Conservation (phyloP, 1,140 invertebrate genomes). For the Phymorhynchus buccinoides region DNA sequence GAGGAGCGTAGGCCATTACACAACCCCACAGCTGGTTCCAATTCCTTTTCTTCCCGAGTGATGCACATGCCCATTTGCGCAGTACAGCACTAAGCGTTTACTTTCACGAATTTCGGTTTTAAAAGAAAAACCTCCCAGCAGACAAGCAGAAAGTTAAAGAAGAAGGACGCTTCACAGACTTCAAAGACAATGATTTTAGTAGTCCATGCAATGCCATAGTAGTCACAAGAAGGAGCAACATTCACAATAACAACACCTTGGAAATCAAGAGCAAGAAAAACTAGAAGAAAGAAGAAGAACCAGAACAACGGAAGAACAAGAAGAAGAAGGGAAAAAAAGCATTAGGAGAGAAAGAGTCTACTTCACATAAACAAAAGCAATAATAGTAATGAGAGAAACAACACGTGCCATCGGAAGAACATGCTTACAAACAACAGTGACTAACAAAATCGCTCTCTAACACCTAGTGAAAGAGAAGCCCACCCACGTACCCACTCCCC, state of each 20-base stretch:
- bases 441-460: neutral
- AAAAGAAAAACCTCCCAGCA: conserved; percentile 2
- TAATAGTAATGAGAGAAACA: neutral
- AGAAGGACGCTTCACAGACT: conserved; percentile 22
- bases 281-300: neutral
- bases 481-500: neutral
- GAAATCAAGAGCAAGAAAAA: neutral
- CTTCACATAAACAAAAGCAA: neutral
- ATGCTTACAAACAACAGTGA: neutral
- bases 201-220: neutral
- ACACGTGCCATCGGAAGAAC: neutral
- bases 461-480: neutral
- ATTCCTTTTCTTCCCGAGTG: too few relatives aligned
- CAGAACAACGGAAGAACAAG: neutral
- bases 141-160: conserved; percentile 27
- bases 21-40: too few relatives aligned
- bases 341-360: conserved; percentile 21
- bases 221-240: neutral
- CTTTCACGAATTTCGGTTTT: too few relatives aligned
- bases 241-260: neutral
- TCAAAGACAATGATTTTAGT: neutral
- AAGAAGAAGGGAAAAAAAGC: conserved; percentile 12
- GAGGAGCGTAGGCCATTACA: too few relatives aligned
- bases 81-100: too few relatives aligned
- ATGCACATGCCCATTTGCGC: too few relatives aligned